Evolutionary conservation across 2,888 invertebrate species (phyloP).

Genomic region (Eutolmus rufibarbis): DNA sequence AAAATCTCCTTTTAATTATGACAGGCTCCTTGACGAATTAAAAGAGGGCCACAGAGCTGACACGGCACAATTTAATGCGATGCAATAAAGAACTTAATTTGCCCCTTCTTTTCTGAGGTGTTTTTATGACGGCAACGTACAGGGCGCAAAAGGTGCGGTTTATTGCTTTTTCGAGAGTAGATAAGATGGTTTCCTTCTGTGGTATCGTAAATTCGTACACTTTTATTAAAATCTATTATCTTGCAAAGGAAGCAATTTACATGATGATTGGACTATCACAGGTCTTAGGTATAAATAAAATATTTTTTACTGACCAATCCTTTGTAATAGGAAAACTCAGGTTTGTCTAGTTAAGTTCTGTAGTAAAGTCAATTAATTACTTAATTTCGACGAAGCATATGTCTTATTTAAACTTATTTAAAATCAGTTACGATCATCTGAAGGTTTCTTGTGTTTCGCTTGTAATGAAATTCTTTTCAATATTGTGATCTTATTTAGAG

Average conservation of each 20-base stretch:
- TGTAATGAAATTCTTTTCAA: too few relatives aligned
- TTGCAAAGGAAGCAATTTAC: neutral
- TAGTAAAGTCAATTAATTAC: too few relatives aligned
- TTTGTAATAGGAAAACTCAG: neutral
- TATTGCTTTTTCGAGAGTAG: neutral
- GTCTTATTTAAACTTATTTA: too few relatives aligned
- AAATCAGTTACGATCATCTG: too few relatives aligned
- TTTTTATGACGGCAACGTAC: neutral
- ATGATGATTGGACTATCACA: neutral
- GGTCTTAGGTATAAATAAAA: neutral
- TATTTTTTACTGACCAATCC: neutral
- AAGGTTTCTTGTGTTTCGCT: too few relatives aligned
- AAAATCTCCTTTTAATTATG: constrained; percentile 28
- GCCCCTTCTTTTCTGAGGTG: neutral
- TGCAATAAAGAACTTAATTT: constrained; percentile 28
- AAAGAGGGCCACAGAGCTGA: neutral
- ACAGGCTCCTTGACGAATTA: constrained; percentile 8
- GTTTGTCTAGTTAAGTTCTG: neutral
- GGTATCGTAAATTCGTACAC: neutral
- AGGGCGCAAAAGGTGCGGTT: neutral
- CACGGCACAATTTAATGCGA: neutral
- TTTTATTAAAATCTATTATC: neutral
- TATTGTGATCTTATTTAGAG: too few relatives aligned
- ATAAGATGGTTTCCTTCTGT: neutral
- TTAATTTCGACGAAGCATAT: too few relatives aligned